Evolutionary conservation across 2,797 vertebrate species (phyloP).

Genomic region (Phoeniculus purpureus): DNA sequence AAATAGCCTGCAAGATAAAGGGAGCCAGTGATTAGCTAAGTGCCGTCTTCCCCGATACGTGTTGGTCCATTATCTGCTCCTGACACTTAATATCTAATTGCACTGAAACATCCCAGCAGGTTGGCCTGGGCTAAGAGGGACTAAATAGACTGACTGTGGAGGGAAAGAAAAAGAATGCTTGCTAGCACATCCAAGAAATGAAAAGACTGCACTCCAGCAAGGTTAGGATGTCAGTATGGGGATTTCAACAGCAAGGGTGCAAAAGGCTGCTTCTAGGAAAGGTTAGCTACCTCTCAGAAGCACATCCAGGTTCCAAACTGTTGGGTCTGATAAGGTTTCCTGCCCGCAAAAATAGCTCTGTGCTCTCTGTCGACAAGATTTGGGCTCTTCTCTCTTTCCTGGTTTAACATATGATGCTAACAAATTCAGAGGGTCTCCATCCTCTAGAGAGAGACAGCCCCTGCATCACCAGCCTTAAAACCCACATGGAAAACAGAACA

Average conservation of each 20-base stretch:
- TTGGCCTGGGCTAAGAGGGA: not conserved
- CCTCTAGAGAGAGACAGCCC: not conserved
- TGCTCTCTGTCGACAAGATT: not conserved
- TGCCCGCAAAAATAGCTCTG: not conserved
- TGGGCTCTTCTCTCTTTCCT: not conserved
- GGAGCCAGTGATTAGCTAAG: slow-evolving; percentile 37
- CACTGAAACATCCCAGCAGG: not conserved
- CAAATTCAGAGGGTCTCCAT: not conserved
- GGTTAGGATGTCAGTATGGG: not conserved
- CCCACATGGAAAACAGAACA: not conserved
- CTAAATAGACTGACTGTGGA: not conserved
- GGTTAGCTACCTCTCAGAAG: slow-evolving; percentile 13
- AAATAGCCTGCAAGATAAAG: slow-evolving; percentile 51
- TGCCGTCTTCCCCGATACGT: slow-evolving; percentile 10
- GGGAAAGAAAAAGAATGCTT: not conserved
- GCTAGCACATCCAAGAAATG: not conserved
- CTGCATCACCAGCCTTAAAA: not conserved
- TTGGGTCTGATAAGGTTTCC: slow-evolving; percentile 1
- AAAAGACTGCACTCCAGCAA: not conserved
- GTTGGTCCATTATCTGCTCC: slow-evolving; percentile 27
- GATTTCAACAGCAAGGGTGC: slow-evolving; percentile 14
- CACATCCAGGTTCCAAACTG: not conserved
- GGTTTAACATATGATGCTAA: not conserved
- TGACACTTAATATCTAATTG: slow-evolving; percentile 49
- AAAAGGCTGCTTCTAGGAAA: slow-evolving; percentile 21